Evolutionary conservation across 2,888 invertebrate genomes (phyloP).

Genomic region (Cheilosia soror): DNA sequence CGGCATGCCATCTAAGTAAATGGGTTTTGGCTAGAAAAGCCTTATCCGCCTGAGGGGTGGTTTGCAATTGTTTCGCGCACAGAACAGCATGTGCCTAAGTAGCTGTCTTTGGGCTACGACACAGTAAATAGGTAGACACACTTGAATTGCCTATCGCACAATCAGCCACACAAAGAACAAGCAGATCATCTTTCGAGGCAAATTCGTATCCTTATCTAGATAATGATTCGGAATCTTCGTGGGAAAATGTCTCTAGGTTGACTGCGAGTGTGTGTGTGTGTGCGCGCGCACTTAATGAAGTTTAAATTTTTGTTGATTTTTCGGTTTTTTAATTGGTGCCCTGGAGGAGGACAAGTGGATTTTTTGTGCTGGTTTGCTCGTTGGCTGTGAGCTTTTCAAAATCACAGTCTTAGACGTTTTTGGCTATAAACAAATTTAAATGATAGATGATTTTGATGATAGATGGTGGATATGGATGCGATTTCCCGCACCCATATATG

Average conservation of each 20-base stretch:
- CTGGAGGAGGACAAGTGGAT: conserved; percentile 26
- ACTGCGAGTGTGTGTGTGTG: not conserved
- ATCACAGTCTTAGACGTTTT: conserved; percentile 31
- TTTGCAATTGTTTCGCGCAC: conserved; percentile 4
- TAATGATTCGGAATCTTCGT: conserved; percentile 65
- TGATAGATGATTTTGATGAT: conserved; percentile 54
- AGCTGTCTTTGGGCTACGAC: conserved; percentile 70
- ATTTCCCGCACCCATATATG: conserved; percentile 38
- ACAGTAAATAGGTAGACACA: conserved; percentile 48
- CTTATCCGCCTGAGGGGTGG: conserved; percentile 22
- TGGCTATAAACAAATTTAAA: not conserved
- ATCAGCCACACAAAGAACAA: not conserved
- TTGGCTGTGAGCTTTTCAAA: conserved; percentile 42
- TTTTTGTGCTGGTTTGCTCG: not conserved
- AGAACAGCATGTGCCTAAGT: conserved; percentile 75
- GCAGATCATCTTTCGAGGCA: conserved; percentile 27
- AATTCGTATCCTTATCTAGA: conserved; percentile 61
- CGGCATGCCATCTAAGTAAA: conserved; percentile 27
- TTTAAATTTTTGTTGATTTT: conserved; percentile 71
- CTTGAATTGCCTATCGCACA: conserved; percentile 17
- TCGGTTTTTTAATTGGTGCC: conserved; percentile 59
- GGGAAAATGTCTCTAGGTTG: conserved; percentile 52
- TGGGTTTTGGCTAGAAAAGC: conserved; percentile 36
- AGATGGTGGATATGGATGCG: conserved; percentile 51
- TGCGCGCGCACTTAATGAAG: conserved; percentile 51